Evolutionary conservation across 2,113 vertebrate species (phyloP).

Genomic region (Rhinolophus ferrumequinum): DNA sequence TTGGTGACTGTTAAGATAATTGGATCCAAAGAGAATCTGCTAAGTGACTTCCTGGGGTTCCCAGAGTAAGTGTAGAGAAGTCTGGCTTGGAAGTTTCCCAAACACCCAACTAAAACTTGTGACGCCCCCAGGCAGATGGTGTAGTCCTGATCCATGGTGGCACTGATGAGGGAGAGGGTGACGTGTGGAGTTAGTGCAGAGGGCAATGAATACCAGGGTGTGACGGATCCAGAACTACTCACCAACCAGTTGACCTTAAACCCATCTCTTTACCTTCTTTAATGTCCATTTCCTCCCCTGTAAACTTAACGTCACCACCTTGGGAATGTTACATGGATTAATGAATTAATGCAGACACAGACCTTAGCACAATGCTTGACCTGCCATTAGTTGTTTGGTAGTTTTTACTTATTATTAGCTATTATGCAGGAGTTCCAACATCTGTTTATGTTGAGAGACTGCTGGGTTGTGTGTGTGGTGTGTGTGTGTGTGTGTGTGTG

Average conservation of each 20-base stretch:
- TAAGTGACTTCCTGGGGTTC: conserved; percentile 32
- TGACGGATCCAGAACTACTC: background rate
- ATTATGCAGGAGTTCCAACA: background rate
- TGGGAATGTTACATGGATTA: background rate
- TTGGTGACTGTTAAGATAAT: conserved; percentile 24
- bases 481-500: too few species aligned
- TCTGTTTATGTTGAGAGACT: background rate
- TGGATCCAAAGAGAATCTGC: conserved; percentile 28
- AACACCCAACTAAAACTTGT: background rate
- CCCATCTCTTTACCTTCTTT: background rate
- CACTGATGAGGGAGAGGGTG: background rate
- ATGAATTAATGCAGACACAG: background rate
- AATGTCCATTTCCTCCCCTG: background rate
- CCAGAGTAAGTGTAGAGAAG: background rate
- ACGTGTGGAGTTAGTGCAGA: background rate
- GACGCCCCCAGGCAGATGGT: background rate
- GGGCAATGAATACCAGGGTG: background rate
- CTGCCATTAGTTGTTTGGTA: background rate
- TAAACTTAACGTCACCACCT: background rate
- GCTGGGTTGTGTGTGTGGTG: too few species aligned
- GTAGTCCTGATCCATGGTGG: background rate
- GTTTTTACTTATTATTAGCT: background rate
- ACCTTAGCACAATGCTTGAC: background rate
- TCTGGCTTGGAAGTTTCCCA: background rate
- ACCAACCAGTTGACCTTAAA: background rate